phyloP scores from a whole-genome alignment of 2,888 invertebrate species.

The Synanthedon formicaeformis region DNA sequence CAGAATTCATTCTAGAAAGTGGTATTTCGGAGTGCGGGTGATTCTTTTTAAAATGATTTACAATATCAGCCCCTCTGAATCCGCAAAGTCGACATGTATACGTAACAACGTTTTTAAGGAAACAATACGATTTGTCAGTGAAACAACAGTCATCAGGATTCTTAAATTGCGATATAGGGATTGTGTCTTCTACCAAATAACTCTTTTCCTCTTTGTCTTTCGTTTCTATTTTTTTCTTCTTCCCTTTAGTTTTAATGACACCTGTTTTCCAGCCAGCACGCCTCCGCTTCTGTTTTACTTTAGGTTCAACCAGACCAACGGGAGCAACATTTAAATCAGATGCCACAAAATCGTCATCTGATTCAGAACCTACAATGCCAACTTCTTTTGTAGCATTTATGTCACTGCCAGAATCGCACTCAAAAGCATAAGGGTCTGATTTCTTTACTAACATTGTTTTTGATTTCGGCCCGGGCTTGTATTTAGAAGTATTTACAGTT shows the following conservation, averaged over 20 bases:
- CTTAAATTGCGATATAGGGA: slow-evolving; percentile 5
- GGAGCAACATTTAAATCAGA: slow-evolving; percentile 42
- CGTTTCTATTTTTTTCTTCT: slow-evolving; percentile 31
- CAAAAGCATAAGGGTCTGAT: slow-evolving; percentile 47
- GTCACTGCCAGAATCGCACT: slow-evolving; percentile 41
- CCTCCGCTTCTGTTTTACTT: slow-evolving; percentile 42
- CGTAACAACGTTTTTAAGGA: slow-evolving; percentile 32
- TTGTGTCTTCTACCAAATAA: not conserved
- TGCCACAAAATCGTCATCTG: slow-evolving; percentile 37
- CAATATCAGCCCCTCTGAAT: slow-evolving; percentile 71
- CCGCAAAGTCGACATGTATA: slow-evolving; percentile 73
- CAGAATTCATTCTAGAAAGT: slow-evolving; percentile 70
- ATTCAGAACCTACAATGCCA: slow-evolving; percentile 31
- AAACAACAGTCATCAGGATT: slow-evolving; percentile 36
- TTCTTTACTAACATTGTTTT: slow-evolving; percentile 29
- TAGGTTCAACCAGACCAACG: slow-evolving; percentile 32
- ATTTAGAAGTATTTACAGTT: slow-evolving; percentile 1
- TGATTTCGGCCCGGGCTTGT: slow-evolving; percentile 43
- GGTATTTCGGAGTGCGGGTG: slow-evolving; percentile 76
- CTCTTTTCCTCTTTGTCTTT: slow-evolving; percentile 9
- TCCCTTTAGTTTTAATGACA: slow-evolving; percentile 44
- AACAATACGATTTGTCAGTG: slow-evolving; percentile 56
- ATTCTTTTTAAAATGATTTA: slow-evolving; percentile 73
- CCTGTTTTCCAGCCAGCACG: slow-evolving; percentile 47
- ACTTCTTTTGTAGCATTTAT: slow-evolving; percentile 23